These are phyloP conservation scores for Lasaia peninsularis DNA, from an alignment of 1,140 invertebrate species.

Conservation along the genomic window DNA sequence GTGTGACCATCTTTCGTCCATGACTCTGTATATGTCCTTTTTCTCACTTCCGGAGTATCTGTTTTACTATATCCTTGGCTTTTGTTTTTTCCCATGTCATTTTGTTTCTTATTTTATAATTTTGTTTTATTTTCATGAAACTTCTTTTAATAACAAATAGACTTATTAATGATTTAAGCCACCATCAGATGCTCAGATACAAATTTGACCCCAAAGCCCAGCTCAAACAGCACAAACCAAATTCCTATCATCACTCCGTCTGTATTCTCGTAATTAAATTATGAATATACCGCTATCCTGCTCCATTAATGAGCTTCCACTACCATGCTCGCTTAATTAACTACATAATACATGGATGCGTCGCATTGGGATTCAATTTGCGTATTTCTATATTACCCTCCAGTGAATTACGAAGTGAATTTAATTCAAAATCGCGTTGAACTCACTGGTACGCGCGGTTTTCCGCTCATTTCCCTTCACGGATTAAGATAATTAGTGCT, in stretches of 20 bases:
- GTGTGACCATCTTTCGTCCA: too few relatives aligned
- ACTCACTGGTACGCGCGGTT: neutral
- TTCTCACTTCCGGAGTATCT: too few relatives aligned
- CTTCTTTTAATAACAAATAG: too few relatives aligned
- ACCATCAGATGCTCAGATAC: neutral
- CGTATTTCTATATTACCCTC: conserved; percentile 13
- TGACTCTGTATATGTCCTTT: too few relatives aligned
- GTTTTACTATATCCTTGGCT: too few relatives aligned
- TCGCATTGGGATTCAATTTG: conserved; percentile 13
- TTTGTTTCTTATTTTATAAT: too few relatives aligned
- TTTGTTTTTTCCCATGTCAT: too few relatives aligned
- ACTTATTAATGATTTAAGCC: neutral
- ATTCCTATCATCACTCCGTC: conserved; percentile 2
- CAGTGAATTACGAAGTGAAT: neutral
- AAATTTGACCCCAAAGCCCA: conserved; percentile 6
- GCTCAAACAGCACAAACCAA: neutral
- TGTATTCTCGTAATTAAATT: conserved; percentile 37
- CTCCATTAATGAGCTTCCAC: conserved; percentile 38
- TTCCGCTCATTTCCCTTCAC: neutral
- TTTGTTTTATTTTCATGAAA: too few relatives aligned
- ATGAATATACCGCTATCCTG: conserved; percentile 35
- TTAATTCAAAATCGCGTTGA: conserved; percentile 4
- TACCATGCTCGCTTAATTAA: conserved; percentile 46
- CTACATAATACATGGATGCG: conserved; percentile 39
- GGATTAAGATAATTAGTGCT: neutral